phyloP scores from a whole-genome alignment of 2,888 invertebrate species.

The Coecobrya sp. region DNA sequence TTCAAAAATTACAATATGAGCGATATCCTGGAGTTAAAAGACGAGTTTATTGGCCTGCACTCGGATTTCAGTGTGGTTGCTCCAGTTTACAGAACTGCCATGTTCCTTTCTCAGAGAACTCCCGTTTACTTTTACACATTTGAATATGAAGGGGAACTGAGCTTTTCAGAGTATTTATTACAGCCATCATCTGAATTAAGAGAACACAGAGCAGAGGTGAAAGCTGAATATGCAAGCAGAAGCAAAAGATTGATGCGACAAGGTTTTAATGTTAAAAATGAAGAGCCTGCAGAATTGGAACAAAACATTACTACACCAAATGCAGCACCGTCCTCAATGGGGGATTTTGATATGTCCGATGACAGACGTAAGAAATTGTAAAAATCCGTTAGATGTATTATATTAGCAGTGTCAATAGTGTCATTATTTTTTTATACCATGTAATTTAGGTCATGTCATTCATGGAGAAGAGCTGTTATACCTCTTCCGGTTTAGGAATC shows the following conservation, averaged over 20 bases:
- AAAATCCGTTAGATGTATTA: background rate
- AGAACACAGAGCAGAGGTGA: constrained; percentile 35
- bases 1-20: constrained; percentile 83
- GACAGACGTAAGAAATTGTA: constrained; percentile 46
- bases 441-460: constrained; percentile 80
- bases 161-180: constrained; percentile 80
- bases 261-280: background rate
- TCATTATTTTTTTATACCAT: background rate
- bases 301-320: constrained; percentile 1
- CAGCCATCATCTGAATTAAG: constrained; percentile 64
- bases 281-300: background rate
- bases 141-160: constrained; percentile 83
- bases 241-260: constrained; percentile 35
- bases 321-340: background rate
- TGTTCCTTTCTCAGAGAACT: constrained; percentile 76
- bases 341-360: constrained; percentile 10
- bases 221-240: constrained; percentile 51
- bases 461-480: constrained; percentile 85
- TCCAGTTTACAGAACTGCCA: constrained; percentile 82
- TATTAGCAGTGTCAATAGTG: too few species aligned
- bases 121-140: constrained; percentile 83
- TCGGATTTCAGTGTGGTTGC: constrained; percentile 83
- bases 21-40: constrained; percentile 82
- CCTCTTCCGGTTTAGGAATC: constrained; percentile 83
- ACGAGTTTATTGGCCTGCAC: constrained; percentile 83